A percentile compares a stretch with the other conserved stretches of the same genome.
Evolutionary conservation across 2,797 vertebrate species (phyloP).

Genomic region (Furcifer pardalis): DNA sequence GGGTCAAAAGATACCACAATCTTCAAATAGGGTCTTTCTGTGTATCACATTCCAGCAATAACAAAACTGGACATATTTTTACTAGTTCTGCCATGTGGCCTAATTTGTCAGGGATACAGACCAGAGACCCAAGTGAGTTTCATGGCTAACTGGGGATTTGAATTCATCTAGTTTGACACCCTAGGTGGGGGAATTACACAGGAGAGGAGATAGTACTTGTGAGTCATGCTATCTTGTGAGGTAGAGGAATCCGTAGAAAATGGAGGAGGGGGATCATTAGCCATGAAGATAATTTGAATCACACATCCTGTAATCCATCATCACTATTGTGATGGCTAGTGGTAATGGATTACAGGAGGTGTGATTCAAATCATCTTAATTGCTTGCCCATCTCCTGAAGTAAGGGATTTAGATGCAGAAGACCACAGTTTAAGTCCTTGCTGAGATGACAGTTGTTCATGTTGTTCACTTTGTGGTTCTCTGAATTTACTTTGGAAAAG

Average conservation of each 20-base stretch:
- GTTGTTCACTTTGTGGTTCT: background rate
- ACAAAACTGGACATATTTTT: no score
- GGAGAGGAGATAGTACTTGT: no score
- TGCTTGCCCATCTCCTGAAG: background rate
- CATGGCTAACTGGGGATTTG: background rate
- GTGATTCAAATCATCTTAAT: no score
- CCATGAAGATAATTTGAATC: no score
- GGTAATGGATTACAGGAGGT: no score
- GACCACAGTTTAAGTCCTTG: background rate
- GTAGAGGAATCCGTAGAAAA: no score
- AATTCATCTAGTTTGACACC: background rate
- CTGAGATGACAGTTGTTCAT: background rate
- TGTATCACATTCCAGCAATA: no score
- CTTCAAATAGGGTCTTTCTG: no score
- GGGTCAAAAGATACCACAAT: no score
- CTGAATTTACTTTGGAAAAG: background rate
- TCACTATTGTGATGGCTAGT: background rate
- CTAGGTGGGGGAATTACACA: no score
- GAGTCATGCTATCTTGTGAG: no score
- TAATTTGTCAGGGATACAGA: background rate
- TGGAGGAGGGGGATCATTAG: no score
- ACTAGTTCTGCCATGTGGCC: background rate
- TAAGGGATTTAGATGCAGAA: background rate
- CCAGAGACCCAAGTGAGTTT: background rate
- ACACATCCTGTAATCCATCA: background rate